phyloP scores from a whole-genome alignment of 1,140 invertebrate genomes.

The Papilio aristodemus region DNA sequence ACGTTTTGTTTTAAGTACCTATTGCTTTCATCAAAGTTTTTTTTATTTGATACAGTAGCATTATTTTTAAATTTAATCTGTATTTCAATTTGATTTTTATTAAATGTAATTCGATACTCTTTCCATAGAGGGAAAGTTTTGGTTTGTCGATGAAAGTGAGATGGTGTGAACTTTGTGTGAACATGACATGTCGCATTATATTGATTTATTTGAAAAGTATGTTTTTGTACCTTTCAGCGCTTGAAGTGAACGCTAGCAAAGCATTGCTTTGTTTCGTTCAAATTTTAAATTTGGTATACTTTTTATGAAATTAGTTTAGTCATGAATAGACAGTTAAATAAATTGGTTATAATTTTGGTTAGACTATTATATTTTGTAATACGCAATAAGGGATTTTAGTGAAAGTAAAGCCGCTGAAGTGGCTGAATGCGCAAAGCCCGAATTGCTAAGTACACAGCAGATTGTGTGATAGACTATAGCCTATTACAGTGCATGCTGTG shows the following conservation, averaged over 20 bases:
- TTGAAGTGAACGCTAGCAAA: constrained; percentile 44
- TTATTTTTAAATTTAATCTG: background rate
- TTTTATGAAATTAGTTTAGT: too few relatives aligned
- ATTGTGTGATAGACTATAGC: background rate
- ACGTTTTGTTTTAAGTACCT: background rate
- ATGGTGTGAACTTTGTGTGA: background rate
- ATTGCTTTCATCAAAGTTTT: background rate
- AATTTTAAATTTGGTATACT: constrained; percentile 15
- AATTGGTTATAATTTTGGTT: too few relatives aligned
- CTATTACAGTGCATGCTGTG: background rate
- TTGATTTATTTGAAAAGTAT: constrained; percentile 39
- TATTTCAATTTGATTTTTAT: background rate
- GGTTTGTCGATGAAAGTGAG: constrained; percentile 12
- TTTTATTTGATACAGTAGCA: too few relatives aligned
- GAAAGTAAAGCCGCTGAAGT: background rate
- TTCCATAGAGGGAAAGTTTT: background rate
- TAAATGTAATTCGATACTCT: background rate
- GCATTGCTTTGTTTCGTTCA: constrained; percentile 57
- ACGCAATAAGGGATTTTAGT: background rate
- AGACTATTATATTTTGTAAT: background rate
- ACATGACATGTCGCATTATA: constrained; percentile 43
- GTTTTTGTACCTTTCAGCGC: constrained; percentile 41
- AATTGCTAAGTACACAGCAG: background rate
- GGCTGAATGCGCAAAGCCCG: background rate
- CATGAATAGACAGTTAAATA: too few relatives aligned